Evolutionary conservation across 2,113 vertebrate species (phyloP), one percentile per base, ranked within the genome.

Genomic region (Oryzias melastigma): DNA sequence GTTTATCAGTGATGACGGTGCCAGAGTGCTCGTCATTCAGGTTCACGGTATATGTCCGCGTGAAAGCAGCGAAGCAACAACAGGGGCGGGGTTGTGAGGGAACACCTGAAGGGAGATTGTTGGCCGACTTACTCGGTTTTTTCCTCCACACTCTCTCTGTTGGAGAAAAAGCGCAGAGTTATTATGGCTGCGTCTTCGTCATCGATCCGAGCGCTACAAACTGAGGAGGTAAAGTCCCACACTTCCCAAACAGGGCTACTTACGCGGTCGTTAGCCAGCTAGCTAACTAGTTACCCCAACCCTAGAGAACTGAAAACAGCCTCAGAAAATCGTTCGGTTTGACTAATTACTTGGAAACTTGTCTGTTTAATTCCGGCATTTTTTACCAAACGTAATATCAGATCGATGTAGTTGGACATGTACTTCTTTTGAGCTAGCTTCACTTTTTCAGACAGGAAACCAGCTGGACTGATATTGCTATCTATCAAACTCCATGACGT

Each of bases 161-260:
- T 43, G 59, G 52, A 54, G 59, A 68, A 46, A 56, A 65, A 61
- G 65, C 51, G 41, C 52, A 52, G 55, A 68, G 73, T 68, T 18
- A 89, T 61, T 14, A 92, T 92, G 91, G 91, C 91, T 63, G 58
- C 79, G 65, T 29, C 77, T 35, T 57, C 74, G 4, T 63, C 86
- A 3, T 89, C 91, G 58, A 85, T 92, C 65, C 87, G 88, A 58
- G 92, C 91, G 80, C 91, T 92, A 64, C 75, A 71, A 19, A 52
- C 82, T 2, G 91, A 91, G 5, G 89, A 90, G 91, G 91, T 93
- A 79, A 87, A 84, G 29, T 71, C 16, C 7, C 20, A 15, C n/a
- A 8, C 54, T 3, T 48, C 2, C 4, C 60, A 35, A 62, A 52
- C 5, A 50, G 47, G 24, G 17, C 49, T 18, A 62, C 49, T 78